Evolutionary conservation across 92 coral and sea anemone genomes (phyloP).

Genomic region (Porites evermanni): DNA sequence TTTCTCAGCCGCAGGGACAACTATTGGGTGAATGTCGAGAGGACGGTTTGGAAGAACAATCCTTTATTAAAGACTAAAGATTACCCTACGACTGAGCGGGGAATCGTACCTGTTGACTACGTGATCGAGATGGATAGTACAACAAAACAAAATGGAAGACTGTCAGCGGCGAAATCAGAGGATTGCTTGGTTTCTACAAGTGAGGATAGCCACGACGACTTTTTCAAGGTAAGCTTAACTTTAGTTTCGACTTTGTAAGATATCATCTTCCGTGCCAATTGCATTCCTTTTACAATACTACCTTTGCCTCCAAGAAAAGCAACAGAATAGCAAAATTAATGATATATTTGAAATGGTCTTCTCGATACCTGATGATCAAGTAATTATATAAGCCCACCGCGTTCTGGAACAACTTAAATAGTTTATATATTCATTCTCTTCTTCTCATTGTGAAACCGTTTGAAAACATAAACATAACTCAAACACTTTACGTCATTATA

Average conservation of each 20-base stretch:
- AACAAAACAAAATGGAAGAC: slow-evolving; percentile 24
- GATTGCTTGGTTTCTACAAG: slow-evolving; percentile 26
- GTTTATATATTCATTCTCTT: neutral
- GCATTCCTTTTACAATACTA: neutral
- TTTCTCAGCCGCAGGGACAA: slow-evolving; percentile 83
- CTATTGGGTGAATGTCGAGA: slow-evolving; percentile 88
- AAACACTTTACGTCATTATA: slow-evolving; percentile 3
- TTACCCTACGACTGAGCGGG: slow-evolving; percentile 80
- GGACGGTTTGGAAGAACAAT: slow-evolving; percentile 78
- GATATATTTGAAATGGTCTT: neutral
- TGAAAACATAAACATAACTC: neutral
- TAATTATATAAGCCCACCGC: neutral
- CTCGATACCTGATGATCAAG: neutral
- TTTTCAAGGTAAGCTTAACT: slow-evolving; percentile 48
- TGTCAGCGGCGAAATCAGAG: slow-evolving; percentile 34
- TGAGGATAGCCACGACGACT: slow-evolving; percentile 62
- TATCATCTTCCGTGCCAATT: slow-evolving; percentile 11
- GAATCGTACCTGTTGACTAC: slow-evolving; percentile 84
- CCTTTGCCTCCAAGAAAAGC: neutral
- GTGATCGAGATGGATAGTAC: slow-evolving; percentile 77
- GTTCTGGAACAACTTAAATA: neutral
- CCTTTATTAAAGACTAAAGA: slow-evolving; percentile 73
- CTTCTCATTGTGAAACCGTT: neutral
- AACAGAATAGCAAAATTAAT: neutral
- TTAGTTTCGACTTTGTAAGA: neutral